Evolutionary conservation across 2,113 vertebrate genomes (phyloP), one percentile per base, ranked within the genome.

Genomic region (Bambusicola thoracicus): DNA sequence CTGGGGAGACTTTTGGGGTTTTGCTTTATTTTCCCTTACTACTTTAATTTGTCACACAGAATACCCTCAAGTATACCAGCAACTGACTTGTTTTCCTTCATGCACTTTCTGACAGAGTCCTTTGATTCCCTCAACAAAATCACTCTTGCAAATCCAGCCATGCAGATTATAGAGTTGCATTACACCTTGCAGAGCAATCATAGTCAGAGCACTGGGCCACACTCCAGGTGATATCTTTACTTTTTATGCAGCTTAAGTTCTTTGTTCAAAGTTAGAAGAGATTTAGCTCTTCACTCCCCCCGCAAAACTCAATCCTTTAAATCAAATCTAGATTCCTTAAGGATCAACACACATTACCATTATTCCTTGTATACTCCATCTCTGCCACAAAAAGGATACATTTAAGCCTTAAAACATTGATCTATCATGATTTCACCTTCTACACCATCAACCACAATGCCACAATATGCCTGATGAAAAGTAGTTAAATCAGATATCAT

Each of bases 91-190:
- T 20, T 82, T 75, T 62, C 18, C 44, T 56, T 27, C 30, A 53
- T 29, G 53, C 5, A 24, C 38, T n/a, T 24, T 82, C 19, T 0
- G 1, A 63, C 49, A 11, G 0, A 63, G 34, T 13, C 30, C 11
- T 2, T 2, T 44, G 53, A 59, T 27, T 81, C 15, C 34, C 16
- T 83, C 13, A 44, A 25, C 4, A 3, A 55, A 80, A 73, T 13
- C 25, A 59, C 21, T 49, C 10, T 25, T 68, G 44, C 32, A 74
- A 36, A 66, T 66, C 32, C 75, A 85, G 20, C 6, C 56, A 53
- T 38, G 34, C 11, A 73, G 18, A 22, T 59, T 5, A 30, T 32
- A 5, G 30, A 77, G 4, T 17, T 61, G 20, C 17, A 11, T 49
- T 74, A 69, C 24, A 65, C 27, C 58, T 49, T n/a, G 55, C 8